A percentile compares a stretch with the other conserved stretches of the same genome.
These are phyloP conservation scores for Zygothrica quintamaculata DNA, from an alignment of 2,888 invertebrate species.

Conservation along the genomic window DNA sequence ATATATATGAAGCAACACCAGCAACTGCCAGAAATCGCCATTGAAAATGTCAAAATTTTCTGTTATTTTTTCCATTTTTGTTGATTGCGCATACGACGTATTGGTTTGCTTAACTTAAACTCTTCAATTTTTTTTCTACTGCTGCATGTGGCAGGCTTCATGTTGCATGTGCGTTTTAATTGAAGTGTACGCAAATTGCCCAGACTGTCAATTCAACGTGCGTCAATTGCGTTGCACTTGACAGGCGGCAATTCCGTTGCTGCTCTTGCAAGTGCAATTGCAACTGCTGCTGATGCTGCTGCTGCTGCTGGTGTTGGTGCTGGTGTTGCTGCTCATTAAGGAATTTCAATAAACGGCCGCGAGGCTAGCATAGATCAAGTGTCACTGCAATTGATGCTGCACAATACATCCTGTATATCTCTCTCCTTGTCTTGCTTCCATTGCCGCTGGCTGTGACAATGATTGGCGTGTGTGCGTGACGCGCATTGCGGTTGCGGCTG, in stretches of 20 bases:
- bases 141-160: conserved; percentile 4
- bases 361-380: conserved; percentile 59
- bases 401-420: not conserved
- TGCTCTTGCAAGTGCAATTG: conserved; percentile 24
- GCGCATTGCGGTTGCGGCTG: conserved; percentile 65
- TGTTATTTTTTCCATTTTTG: conserved; percentile 63
- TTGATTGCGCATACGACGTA: conserved; percentile 49
- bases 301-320: not conserved
- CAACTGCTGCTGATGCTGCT: conserved; percentile 20
- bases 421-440: not conserved
- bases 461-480: conserved; percentile 68
- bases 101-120: conserved; percentile 14
- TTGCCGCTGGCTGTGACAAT: conserved; percentile 52
- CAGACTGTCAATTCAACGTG: conserved; percentile 20
- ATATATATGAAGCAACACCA: no score
- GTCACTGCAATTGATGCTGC: conserved; percentile 45
- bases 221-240: conserved; percentile 53
- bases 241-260: conserved; percentile 12
- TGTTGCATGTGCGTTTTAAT: conserved; percentile 50
- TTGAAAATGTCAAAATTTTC: conserved; percentile 65
- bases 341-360: conserved; percentile 71
- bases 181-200: conserved; percentile 65
- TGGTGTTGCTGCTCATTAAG: conserved; percentile 73
- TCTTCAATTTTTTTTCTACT: conserved; percentile 32
- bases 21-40: no score